Conservation (phyloP, 2,113 vertebrate species). For the Nannospalax galili region DNA sequence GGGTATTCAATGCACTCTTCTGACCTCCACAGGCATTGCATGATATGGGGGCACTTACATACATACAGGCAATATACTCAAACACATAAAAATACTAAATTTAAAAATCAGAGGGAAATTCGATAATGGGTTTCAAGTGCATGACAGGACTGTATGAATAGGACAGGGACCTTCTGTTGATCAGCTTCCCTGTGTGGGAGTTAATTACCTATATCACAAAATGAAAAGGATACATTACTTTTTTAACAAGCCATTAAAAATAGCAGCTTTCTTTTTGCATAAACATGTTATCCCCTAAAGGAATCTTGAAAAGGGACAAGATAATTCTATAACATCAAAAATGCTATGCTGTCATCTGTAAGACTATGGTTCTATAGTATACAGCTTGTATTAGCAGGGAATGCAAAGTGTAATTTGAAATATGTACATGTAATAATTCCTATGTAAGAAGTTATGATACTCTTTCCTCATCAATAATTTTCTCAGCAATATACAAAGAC, state of each 20-base stretch:
- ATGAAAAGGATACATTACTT: neutral
- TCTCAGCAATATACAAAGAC: neutral
- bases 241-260: neutral
- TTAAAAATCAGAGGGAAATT: neutral
- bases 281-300: neutral
- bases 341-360: neutral
- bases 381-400: neutral
- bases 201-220: neutral
- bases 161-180: neutral
- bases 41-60: no score
- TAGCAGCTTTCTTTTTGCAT: neutral
- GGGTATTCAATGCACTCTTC: no score
- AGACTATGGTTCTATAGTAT: neutral
- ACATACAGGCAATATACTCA: no score
- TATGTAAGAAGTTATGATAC: slow-evolving; percentile 3
- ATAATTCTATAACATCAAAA: neutral
- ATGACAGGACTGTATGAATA: neutral
- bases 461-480: neutral
- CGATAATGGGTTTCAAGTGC: neutral
- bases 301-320: neutral
- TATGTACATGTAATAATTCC: neutral
- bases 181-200: neutral
- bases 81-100: no score
- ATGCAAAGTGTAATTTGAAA: neutral
- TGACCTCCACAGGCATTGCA: no score